These are phyloP conservation scores for Oncopodura yosiiana DNA, from an alignment of 1,140 invertebrate species.

Conservation along the genomic window DNA sequence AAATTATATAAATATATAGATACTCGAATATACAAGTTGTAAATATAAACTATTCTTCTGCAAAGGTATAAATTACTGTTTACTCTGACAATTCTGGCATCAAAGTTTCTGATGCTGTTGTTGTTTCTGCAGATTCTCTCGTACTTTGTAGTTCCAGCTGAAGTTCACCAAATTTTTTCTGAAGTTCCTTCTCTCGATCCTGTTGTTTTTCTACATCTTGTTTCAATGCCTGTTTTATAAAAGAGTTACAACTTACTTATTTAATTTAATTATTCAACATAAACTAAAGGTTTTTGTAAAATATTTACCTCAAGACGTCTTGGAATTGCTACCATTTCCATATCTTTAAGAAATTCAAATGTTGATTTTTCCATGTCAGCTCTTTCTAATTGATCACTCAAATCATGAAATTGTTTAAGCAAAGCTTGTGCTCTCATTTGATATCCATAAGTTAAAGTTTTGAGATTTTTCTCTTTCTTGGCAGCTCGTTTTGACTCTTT, in stretches of 20 bases:
- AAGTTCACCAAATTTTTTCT: slow-evolving; percentile 66
- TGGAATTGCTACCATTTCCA: slow-evolving; percentile 83
- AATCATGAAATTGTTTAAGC: slow-evolving; percentile 81
- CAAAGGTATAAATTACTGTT: too few species aligned
- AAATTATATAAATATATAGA: too few species aligned
- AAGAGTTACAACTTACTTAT: slow-evolving; percentile 12
- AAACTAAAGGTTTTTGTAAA: neutral
- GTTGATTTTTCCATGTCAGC: slow-evolving; percentile 79
- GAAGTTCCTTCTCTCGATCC: slow-evolving; percentile 77
- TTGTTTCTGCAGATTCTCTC: too few species aligned
- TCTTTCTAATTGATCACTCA: slow-evolving; percentile 82
- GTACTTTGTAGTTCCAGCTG: too few species aligned
- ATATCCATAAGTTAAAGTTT: slow-evolving; percentile 86
- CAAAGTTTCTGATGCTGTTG: too few species aligned
- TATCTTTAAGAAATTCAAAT: slow-evolving; percentile 78
- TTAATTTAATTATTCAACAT: slow-evolving; percentile 1
- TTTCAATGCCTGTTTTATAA: slow-evolving; percentile 57
- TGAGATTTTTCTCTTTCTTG: slow-evolving; percentile 96
- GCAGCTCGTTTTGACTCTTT: slow-evolving; percentile 89
- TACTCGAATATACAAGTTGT: too few species aligned
- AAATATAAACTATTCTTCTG: too few species aligned
- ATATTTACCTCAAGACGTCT: slow-evolving; percentile 65
- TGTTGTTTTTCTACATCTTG: slow-evolving; percentile 88
- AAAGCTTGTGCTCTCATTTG: slow-evolving; percentile 68
- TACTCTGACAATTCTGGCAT: too few species aligned